phyloP scores from a whole-genome alignment of 2,797 vertebrate genomes.

The Peromyscus eremicus region DNA sequence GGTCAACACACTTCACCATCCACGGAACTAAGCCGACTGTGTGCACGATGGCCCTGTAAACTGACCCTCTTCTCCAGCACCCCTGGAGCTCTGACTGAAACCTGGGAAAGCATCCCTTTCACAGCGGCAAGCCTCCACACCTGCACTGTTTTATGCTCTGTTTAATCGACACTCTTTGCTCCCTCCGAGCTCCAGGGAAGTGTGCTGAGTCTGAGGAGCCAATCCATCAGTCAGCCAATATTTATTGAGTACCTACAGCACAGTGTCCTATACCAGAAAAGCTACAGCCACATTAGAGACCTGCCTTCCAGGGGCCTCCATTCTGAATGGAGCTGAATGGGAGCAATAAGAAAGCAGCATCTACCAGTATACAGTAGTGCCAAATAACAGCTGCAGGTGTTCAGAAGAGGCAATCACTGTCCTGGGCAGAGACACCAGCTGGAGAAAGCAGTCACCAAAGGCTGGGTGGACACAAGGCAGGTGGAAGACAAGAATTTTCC shows the following conservation, averaged over 20 bases:
- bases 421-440: neutral
- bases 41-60: rapidly evolving
- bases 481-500: neutral
- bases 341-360: neutral
- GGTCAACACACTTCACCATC: neutral
- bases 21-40: neutral
- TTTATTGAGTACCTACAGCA: neutral
- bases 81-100: neutral
- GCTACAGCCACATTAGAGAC: neutral
- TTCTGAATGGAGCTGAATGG: neutral
- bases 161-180: neutral
- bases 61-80: neutral
- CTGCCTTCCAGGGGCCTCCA: neutral
- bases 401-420: neutral
- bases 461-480: neutral
- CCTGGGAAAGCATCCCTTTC: neutral
- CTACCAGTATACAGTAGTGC: neutral
- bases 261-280: neutral
- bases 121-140: neutral
- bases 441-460: neutral
- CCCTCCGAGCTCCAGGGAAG: neutral
- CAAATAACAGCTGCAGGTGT: neutral
- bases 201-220: neutral
- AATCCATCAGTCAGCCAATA: neutral
- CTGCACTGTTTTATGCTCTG: neutral